Evolutionary conservation across 2,113 vertebrate genomes (phyloP).

Genomic region (Sclerurus mexicanus): DNA sequence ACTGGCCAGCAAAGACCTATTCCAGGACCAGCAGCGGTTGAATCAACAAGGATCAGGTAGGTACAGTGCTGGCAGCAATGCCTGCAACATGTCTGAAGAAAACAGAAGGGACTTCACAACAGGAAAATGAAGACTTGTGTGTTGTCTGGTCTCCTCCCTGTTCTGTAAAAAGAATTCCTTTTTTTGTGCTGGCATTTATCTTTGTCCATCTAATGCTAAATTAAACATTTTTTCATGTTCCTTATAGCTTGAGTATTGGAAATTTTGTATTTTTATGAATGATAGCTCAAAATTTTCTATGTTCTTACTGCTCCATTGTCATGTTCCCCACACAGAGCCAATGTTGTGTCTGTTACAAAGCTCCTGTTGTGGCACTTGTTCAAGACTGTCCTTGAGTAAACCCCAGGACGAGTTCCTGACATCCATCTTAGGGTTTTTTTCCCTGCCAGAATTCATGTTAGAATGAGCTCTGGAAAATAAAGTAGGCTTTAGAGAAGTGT

Average conservation of each 20-base stretch:
- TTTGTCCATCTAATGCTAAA: neutral
- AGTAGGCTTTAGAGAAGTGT: neutral
- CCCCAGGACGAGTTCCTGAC: neutral
- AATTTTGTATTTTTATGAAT: neutral
- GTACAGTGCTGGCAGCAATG: neutral
- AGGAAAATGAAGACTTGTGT: neutral
- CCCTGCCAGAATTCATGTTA: neutral
- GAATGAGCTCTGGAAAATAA: neutral
- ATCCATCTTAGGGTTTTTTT: neutral
- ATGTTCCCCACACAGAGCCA: neutral
- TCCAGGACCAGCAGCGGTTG: neutral
- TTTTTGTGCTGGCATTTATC: neutral
- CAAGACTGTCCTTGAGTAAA: neutral
- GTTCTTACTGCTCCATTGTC: neutral
- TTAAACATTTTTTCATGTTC: neutral
- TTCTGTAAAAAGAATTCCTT: neutral
- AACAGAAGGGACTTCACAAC: neutral
- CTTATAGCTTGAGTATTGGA: neutral
- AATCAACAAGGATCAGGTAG: slow-evolving; percentile 8
- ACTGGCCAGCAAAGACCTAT: neutral
- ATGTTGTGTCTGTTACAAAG: neutral
- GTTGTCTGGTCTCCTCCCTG: neutral
- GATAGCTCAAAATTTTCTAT: neutral
- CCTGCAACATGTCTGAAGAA: neutral
- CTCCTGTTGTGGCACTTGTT: neutral